A percentile compares a stretch with the other conserved stretches of the same genome.
Conservation (phyloP, 2,113 vertebrate genomes). For the Hystrix cristata region DNA sequence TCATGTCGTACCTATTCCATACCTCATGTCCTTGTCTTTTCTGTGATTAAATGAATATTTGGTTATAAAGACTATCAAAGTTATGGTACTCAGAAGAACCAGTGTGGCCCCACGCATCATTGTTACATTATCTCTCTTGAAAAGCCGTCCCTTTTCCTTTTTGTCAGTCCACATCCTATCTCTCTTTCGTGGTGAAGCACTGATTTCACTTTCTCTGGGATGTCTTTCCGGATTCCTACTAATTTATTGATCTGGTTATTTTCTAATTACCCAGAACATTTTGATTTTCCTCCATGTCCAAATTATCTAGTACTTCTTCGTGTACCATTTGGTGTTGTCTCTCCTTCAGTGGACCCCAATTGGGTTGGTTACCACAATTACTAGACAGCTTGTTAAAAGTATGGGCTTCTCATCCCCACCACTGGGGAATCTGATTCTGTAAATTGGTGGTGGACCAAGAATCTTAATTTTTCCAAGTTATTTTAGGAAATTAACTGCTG, state of each 20-base stretch:
- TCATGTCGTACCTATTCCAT: not conserved
- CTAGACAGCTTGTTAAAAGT: conserved; percentile 23
- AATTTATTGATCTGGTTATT: not conserved
- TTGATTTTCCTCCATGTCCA: not conserved
- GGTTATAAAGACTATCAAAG: conserved; percentile 16
- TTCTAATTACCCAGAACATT: not conserved
- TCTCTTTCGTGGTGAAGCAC: not conserved
- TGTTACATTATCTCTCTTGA: not conserved
- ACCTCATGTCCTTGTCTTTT: not conserved
- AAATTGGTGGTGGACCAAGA: not conserved
- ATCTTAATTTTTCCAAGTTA: conserved; percentile 21
- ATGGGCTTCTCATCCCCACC: not conserved
- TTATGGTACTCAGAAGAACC: conserved; percentile 5
- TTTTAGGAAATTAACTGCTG: not conserved
- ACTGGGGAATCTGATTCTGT: conserved; percentile 7
- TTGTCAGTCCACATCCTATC: not conserved
- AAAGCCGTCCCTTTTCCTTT: not conserved
- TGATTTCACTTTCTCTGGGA: conserved; percentile 7
- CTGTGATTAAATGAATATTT: conserved; percentile 13
- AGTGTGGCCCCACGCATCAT: not conserved
- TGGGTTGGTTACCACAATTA: not conserved
- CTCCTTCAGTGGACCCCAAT: not conserved
- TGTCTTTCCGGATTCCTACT: not conserved
- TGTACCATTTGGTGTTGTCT: not conserved
- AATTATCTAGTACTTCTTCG: conserved; percentile 1